Evolutionary conservation across 2,113 vertebrate species (phyloP), one percentile per base, ranked within the genome.

Genomic region (Abramis brama): DNA sequence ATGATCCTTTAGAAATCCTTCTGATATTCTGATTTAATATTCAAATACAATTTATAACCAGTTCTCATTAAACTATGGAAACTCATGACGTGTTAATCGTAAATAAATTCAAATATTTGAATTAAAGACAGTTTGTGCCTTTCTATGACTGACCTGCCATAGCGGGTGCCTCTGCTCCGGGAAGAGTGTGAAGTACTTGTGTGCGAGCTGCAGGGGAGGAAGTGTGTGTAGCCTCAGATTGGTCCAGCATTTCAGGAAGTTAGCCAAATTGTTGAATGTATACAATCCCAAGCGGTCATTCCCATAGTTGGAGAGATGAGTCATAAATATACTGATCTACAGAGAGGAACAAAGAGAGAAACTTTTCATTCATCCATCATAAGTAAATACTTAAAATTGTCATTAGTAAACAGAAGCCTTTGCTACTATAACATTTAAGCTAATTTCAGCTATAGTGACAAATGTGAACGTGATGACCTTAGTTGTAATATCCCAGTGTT

Each of bases 311-410:
- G 97, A 99, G 88, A 99, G 90, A 92, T 99, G 98, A 4, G 98
- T 99, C 98, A 99, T 99, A 91, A 99, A 99, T 93, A 99, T 97
- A 91, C 97, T 99, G 76, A 99, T 97, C 98, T 99, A 91, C 25
- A 83, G 33, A 77, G 64, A 50, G 39, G 27, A 81, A 33, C 33
- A 85, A 33, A 86, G 62, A 85, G 8, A 60, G 75, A 82, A 43
- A 86, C 7, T 55, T 57, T 47, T 21, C 21, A 64, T 13, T 21
- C 23, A 6, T 57, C 36, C 25, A 84, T 21, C 66, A 36, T 23
- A 12, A 25, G 10, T 62, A 12, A 25, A 62, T 62, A 12, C 10
- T 62, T 11, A 25, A 11, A 52, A 11, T 47, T 84, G n/a, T 85
- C 19, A 74, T 30, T 25, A 33, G 9, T n/a, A 45, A 59, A 25